Evolutionary conservation across 1,140 invertebrate species (phyloP).

Genomic region (Drosophila lacteicornis): DNA sequence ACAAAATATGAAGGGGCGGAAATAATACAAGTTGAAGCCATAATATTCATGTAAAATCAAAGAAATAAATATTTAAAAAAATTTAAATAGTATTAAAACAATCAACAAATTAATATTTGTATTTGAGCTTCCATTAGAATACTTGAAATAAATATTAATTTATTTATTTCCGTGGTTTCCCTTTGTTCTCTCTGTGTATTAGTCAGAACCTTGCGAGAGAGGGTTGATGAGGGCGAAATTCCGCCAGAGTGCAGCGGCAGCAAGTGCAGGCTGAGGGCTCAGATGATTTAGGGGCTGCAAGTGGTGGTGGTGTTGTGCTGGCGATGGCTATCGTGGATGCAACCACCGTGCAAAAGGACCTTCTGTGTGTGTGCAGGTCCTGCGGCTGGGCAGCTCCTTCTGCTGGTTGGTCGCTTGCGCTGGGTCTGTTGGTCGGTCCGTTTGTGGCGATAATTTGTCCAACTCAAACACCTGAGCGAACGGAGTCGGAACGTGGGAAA

Average conservation of each 20-base stretch:
- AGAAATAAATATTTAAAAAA: background rate
- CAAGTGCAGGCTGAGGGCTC: conserved; percentile 37
- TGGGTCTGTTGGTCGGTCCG: background rate
- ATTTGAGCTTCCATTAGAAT: background rate
- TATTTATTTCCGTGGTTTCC: background rate
- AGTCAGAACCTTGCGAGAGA: background rate
- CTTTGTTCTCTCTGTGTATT: conserved; percentile 11
- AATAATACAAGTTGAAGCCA: no score
- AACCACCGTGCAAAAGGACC: conserved; percentile 66
- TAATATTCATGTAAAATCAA: no score
- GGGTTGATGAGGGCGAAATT: conserved; percentile 42
- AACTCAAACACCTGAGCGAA: conserved; percentile 38
- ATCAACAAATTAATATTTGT: no score
- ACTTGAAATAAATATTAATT: background rate
- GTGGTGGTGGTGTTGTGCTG: conserved; percentile 7
- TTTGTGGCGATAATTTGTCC: conserved; percentile 42
- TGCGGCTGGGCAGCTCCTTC: conserved; percentile 6
- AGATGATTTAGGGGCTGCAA: conserved; percentile 29
- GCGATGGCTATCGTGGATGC: conserved; percentile 72
- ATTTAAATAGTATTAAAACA: background rate
- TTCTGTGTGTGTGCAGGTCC: conserved; percentile 37
- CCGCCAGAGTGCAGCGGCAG: conserved; percentile 34
- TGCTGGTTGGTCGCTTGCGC: conserved; percentile 1
- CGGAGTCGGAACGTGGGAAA: conserved; percentile 67
- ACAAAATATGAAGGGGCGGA: background rate